Evolutionary conservation across 1,140 invertebrate species (phyloP).

Genomic region (Anadara kagoshimensis): DNA sequence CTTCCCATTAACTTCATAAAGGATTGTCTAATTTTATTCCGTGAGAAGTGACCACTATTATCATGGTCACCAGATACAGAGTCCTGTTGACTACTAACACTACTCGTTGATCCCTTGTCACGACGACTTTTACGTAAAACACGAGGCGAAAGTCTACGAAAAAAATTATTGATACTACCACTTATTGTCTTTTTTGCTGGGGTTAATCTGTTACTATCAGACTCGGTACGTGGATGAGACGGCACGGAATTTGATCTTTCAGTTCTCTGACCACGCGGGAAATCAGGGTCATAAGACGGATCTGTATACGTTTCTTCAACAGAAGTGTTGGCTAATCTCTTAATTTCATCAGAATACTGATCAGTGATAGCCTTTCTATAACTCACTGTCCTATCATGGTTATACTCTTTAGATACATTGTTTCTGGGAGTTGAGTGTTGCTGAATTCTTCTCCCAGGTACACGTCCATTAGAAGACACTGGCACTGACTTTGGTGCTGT

Average conservation of each 20-base stretch:
- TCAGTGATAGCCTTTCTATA: slow-evolving; percentile 50
- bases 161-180: slow-evolving; percentile 61
- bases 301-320: slow-evolving; percentile 33
- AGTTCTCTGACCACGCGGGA: slow-evolving; percentile 6
- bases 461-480: slow-evolving; percentile 15
- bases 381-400: slow-evolving; percentile 50
- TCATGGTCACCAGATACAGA: slow-evolving; percentile 17
- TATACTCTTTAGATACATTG: slow-evolving; percentile 41
- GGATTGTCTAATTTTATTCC: slow-evolving; percentile 55
- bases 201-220: slow-evolving; percentile 35
- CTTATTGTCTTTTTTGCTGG: slow-evolving; percentile 55
- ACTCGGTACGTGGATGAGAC: slow-evolving; percentile 21
- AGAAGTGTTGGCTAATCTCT: slow-evolving; percentile 32
- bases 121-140: slow-evolving; percentile 45
- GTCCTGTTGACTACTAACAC: slow-evolving; percentile 21
- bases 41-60: slow-evolving; percentile 39
- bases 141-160: slow-evolving; percentile 56
- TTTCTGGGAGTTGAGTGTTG: slow-evolving; percentile 18
- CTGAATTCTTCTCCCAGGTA: neutral
- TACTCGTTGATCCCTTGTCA: slow-evolving; percentile 35
- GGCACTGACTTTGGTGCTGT: slow-evolving; percentile 18
- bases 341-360: slow-evolving; percentile 47
- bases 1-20: slow-evolving; percentile 57
- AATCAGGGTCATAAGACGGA: slow-evolving; percentile 14
- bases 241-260: slow-evolving; percentile 47